Percentiles rank a stretch among this genome's conserved stretches.
phyloP scores from a whole-genome alignment of 2,888 invertebrate genomes.

The Halocaridina rubra region DNA sequence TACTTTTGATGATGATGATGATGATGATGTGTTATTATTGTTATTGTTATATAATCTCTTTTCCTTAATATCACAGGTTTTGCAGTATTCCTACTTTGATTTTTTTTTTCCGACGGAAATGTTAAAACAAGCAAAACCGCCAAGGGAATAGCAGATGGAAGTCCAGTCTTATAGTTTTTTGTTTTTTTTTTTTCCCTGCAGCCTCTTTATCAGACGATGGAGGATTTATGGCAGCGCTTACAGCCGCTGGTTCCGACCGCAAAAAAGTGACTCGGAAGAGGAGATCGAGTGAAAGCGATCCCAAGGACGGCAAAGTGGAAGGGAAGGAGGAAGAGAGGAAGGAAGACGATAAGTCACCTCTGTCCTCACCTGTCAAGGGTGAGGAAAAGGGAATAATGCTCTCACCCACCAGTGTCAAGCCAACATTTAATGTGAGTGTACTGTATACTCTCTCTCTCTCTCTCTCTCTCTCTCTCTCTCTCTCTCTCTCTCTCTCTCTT shows the following conservation, averaged over 20 bases:
- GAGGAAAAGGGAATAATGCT: constrained; percentile 14
- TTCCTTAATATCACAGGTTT: too few species aligned
- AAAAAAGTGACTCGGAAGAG: constrained; percentile 19
- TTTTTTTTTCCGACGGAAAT: too few species aligned
- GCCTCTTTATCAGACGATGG: constrained; percentile 60
- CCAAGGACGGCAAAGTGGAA: background rate
- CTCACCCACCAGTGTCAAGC: constrained; percentile 35
- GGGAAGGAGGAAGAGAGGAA: background rate
- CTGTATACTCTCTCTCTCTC: background rate
- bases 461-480: background rate
- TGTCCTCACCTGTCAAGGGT: background rate
- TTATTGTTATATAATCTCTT: too few species aligned
- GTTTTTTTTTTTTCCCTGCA: background rate
- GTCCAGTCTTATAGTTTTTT: too few species aligned
- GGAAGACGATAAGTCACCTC: background rate
- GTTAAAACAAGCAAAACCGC: too few species aligned
- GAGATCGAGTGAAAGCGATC: background rate
- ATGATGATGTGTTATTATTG: too few species aligned
- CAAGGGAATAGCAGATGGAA: too few species aligned
- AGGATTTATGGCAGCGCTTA: constrained; percentile 61
- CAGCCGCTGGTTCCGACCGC: constrained; percentile 35
- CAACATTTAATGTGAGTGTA: constrained; percentile 36
- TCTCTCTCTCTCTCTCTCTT: background rate
- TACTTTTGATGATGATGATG: too few species aligned
- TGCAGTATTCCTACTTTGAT: too few species aligned